These are phyloP conservation scores for Shinisaurus crocodilurus DNA, from an alignment of 2,113 vertebrate genomes.

Conservation along the genomic window DNA sequence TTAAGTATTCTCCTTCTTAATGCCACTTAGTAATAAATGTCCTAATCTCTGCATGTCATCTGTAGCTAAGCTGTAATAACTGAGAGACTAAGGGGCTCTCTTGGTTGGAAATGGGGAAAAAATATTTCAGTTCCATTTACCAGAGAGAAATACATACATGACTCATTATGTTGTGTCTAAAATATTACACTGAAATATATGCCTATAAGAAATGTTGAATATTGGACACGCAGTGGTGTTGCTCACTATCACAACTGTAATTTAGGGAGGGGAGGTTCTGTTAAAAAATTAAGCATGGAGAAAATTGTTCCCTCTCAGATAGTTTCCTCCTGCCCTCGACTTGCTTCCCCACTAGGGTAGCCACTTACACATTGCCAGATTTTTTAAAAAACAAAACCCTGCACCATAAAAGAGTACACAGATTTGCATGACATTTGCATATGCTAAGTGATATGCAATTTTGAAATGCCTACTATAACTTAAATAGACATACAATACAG, in stretches of 20 bases:
- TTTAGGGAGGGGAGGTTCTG: not conserved
- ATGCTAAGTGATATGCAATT: not conserved
- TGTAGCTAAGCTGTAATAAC: conserved; percentile 66
- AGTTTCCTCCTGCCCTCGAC: not conserved
- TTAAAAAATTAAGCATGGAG: not conserved
- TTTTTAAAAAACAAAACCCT: not conserved
- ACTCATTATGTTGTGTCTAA: conserved; percentile 32
- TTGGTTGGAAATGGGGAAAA: conserved; percentile 40
- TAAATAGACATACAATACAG: not conserved
- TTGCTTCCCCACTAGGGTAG: not conserved
- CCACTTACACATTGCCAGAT: not conserved
- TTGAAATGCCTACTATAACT: not conserved
- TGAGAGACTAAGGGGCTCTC: conserved; percentile 53
- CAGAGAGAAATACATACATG: conserved; percentile 53
- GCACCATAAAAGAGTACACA: not conserved
- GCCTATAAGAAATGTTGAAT: conserved; percentile 1
- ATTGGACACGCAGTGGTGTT: not conserved
- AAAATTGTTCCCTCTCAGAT: not conserved
- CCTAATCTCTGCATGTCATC: conserved; percentile 63
- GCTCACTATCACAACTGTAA: not conserved
- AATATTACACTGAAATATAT: not conserved
- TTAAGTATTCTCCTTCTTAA: conserved; percentile 69
- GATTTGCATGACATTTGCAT: not conserved
- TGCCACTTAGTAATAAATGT: conserved; percentile 69
- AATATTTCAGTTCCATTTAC: conserved; percentile 54